phyloP scores from a whole-genome alignment of 2,797 vertebrate genomes.

The Artibeus lituratus region DNA sequence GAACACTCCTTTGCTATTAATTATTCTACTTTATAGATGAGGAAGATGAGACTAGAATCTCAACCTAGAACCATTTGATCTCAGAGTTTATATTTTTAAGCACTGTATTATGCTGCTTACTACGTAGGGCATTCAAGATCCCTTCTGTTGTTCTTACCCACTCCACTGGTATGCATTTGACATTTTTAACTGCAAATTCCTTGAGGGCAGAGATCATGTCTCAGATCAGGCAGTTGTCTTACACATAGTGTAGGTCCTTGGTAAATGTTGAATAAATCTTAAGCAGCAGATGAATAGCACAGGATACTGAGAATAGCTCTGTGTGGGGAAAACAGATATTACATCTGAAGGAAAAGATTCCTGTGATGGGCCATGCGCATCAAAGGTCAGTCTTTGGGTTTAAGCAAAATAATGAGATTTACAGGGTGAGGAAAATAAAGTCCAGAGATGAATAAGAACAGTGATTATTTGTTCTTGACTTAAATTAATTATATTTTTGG shows the following conservation, averaged over 20 bases:
- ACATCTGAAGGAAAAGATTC: background rate
- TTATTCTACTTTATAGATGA: background rate
- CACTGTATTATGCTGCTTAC: background rate
- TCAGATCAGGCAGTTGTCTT: background rate
- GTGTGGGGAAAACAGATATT: background rate
- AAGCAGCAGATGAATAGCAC: background rate
- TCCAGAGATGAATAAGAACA: background rate
- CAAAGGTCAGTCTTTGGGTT: background rate
- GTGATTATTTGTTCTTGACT: background rate
- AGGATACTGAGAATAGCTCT: background rate
- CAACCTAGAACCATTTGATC: background rate
- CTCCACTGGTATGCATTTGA: background rate
- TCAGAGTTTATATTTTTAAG: background rate
- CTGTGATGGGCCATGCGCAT: background rate
- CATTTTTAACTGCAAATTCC: background rate
- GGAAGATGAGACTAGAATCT: background rate
- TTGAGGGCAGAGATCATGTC: background rate
- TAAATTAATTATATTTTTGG: background rate
- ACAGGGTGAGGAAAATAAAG: background rate
- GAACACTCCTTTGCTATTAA: background rate
- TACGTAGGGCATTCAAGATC: background rate
- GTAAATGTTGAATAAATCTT: background rate
- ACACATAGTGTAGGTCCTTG: background rate
- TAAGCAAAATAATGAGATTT: background rate
- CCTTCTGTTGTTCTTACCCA: background rate